phyloP scores from a whole-genome alignment of 2,113 vertebrate species.

The Cephalopterus ornatus region DNA sequence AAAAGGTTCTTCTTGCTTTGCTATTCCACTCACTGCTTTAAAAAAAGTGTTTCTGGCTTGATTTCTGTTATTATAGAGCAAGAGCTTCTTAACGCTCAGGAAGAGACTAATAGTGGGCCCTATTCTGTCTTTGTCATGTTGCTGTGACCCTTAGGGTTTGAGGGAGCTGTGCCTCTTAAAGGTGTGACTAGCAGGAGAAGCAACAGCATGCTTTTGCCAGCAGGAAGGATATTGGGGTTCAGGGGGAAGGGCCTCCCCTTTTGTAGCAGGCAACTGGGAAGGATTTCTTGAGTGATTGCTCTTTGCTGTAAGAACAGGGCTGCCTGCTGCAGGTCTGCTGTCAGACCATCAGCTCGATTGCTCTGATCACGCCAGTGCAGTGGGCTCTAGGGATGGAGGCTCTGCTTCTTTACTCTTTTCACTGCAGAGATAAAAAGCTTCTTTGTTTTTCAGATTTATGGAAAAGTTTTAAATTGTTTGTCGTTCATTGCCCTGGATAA shows the following conservation, averaged over 20 bases:
- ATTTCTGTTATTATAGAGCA: neutral
- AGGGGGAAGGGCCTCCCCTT: neutral
- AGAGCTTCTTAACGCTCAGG: neutral
- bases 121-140: neutral
- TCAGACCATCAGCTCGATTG: neutral
- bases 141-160: neutral
- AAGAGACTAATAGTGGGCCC: neutral
- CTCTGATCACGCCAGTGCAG: neutral
- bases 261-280: neutral
- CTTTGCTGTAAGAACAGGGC: neutral
- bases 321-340: neutral
- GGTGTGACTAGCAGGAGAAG: neutral
- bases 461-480: slow-evolving; percentile 44
- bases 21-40: neutral
- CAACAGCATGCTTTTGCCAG: neutral
- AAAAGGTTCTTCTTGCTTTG: neutral
- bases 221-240: neutral
- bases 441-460: slow-evolving; percentile 52
- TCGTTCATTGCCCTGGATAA: neutral
- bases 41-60: neutral
- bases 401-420: neutral
- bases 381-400: neutral
- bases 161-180: neutral
- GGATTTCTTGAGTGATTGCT: neutral
- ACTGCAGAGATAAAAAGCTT: slow-evolving; percentile 3